Conservation (phyloP, 2,113 vertebrate genomes). For the Micromys minutus region DNA sequence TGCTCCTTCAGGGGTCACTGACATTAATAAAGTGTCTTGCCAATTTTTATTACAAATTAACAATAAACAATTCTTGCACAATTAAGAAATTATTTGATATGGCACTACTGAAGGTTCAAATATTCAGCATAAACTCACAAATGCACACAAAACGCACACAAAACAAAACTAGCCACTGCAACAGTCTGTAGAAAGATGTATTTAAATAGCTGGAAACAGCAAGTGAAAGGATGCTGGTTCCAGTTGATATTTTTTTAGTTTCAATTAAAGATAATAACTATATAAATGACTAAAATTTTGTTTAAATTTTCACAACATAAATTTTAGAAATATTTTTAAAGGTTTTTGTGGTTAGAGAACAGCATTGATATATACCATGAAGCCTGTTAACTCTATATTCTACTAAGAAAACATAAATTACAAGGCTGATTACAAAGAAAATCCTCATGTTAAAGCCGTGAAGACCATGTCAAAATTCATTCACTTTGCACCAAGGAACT, state of each 20-base stretch:
- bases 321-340: not conserved
- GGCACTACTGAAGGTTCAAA: not conserved
- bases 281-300: not conserved
- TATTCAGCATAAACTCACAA: conserved; percentile 22
- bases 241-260: not conserved
- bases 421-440: not conserved
- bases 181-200: not conserved
- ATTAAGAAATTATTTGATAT: not conserved
- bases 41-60: conserved; percentile 33
- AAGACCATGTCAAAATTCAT: not conserved
- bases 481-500: not conserved
- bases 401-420: conserved; percentile 25
- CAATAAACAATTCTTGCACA: conserved; percentile 13
- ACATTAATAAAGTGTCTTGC: not conserved
- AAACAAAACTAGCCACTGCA: not conserved
- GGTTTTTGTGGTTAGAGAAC: conserved; percentile 12
- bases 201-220: not conserved
- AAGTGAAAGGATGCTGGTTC: not conserved
- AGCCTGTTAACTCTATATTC: not conserved
- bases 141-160: not conserved
- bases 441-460: not conserved
- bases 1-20: not conserved
- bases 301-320: conserved; percentile 4
- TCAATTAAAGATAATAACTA: not conserved
- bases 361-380: conserved; percentile 9